Percentiles rank a stretch among this genome's conserved stretches.
phyloP scores from a whole-genome alignment of 2,113 vertebrate genomes.

The Talpa occidentalis region DNA sequence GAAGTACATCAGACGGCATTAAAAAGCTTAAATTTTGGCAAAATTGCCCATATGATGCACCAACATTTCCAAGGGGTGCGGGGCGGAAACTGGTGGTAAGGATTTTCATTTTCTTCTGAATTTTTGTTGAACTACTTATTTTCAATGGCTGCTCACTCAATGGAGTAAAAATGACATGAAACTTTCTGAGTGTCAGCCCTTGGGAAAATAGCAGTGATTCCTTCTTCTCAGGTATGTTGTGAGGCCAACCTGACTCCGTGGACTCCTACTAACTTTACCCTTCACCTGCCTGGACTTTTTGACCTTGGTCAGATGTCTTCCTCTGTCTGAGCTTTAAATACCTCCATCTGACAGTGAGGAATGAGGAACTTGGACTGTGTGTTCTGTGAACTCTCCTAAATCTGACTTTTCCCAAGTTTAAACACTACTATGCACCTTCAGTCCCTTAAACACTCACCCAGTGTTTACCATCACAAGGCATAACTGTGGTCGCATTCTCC shows the following conservation, averaged over 20 bases:
- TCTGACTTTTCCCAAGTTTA: neutral
- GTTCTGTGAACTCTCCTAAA: neutral
- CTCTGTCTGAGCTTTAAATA: neutral
- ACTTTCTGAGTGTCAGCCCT: accelerated
- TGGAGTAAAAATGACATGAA: neutral
- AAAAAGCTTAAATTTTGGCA: neutral
- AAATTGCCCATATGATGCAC: neutral
- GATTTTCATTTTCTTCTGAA: neutral
- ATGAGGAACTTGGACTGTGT: neutral
- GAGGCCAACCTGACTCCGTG: neutral
- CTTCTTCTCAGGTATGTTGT: neutral
- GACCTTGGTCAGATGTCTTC: neutral
- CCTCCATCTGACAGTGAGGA: neutral
- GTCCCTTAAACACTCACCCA: neutral
- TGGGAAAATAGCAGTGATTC: neutral
- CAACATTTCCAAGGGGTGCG: neutral
- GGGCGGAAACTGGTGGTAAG: neutral
- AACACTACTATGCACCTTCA: neutral
- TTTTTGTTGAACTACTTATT: neutral
- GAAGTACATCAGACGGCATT: neutral
- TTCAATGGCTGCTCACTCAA: neutral
- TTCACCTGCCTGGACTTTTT: neutral
- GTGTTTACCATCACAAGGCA: no score
- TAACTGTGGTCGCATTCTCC: neutral
- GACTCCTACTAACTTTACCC: neutral